These are phyloP conservation scores for Gulo gulo DNA, from an alignment of 2,113 vertebrate species.

Conservation along the genomic window DNA sequence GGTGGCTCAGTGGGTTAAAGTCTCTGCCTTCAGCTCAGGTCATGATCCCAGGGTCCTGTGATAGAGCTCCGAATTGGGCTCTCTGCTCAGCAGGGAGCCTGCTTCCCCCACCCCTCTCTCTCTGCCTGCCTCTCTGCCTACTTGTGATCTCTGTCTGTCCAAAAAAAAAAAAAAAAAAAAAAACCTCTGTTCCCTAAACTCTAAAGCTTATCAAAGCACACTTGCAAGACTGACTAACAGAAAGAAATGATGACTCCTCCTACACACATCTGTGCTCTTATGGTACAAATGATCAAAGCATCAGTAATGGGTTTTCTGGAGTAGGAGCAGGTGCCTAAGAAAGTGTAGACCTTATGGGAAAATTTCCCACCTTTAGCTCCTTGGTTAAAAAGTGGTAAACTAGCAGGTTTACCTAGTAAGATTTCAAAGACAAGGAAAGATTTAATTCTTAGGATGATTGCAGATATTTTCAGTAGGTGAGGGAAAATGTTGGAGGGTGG, in stretches of 20 bases:
- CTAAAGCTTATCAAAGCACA: constrained; percentile 25
- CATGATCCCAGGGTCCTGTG: too few species aligned
- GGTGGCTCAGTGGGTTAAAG: too few species aligned
- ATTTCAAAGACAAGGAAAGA: neutral
- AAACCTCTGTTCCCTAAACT: constrained; percentile 14
- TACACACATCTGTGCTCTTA: neutral
- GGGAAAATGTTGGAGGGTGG: neutral
- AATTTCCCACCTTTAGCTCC: neutral
- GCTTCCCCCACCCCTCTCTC: too few species aligned
- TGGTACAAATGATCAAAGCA: neutral
- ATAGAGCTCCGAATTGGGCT: too few species aligned
- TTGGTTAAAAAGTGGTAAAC: neutral
- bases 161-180: neutral
- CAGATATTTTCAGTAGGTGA: neutral
- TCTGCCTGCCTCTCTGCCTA: too few species aligned
- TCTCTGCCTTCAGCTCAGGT: too few species aligned
- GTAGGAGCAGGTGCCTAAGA: neutral
- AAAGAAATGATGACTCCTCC: neutral
- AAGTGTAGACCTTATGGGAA: neutral
- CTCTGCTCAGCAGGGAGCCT: too few species aligned
- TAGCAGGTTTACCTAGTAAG: neutral
- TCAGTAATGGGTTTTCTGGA: neutral
- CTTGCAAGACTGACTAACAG: neutral
- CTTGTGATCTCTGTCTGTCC: too few species aligned
- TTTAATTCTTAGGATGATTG: neutral